Evolutionary conservation across 1,140 invertebrate genomes (phyloP), one percentile per base, ranked within the genome.

Genomic region (Stenopsyche tienmushanensis): DNA sequence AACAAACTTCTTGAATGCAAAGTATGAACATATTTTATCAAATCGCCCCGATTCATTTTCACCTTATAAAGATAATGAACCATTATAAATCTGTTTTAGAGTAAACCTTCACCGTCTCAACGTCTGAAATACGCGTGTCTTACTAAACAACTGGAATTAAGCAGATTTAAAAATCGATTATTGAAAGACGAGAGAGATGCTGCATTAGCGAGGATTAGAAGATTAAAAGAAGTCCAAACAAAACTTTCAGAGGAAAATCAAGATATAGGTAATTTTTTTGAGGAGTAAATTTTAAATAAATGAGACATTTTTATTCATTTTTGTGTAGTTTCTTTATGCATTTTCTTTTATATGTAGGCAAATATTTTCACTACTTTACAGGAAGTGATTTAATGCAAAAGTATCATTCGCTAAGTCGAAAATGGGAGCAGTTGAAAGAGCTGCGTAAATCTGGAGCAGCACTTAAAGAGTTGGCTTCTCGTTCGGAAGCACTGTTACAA

Each of bases 51-150:
- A 59, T 59, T 2, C 15, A 26, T 63, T 29, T 58, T 7, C 42
- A 25, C 9, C 2, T 7, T 41, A 41, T 58, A n/a, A 17, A 24
- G 45, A 39, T 23, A 10, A 24, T 57, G 26, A 9, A 45, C 5
- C 21, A 50, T 15, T 55, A 1, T 5, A 26, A 55, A 9, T 13
- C 29, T 49, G 25, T 25, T 75, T 26, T 72, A 81, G 80, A 69
- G 76, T 42, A 79, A 80, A 72, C 78, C 78, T 0, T 81, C 80
- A n/a, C 80, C 80, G 0, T 78, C 75, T 54, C 77, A 80, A 75
- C 73, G 78, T 54, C 70, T 78, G 17, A 77, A 80, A 53, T 74
- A 80, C 24, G 71, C 80, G 3, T 72, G 76, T 62, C 73, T 81
- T 9, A 81, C 79, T 0, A 77, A 78, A 60, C 76, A 79, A 54